phyloP scores from a whole-genome alignment of 2,888 invertebrate genomes.

The Gisinianus flammeolus region DNA sequence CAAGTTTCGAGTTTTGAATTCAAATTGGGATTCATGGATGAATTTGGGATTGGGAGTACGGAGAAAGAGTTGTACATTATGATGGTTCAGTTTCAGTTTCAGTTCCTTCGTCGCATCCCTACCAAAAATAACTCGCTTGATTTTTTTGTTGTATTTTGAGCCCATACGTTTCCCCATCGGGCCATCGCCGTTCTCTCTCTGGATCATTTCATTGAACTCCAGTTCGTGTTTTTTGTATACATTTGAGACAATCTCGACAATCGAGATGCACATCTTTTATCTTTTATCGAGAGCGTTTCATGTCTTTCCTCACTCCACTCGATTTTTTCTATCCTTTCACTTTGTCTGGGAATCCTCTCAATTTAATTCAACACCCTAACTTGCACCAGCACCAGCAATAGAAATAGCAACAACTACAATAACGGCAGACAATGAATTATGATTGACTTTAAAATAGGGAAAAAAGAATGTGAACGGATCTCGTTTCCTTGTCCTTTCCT shows the following conservation, averaged over 20 bases:
- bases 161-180: background rate
- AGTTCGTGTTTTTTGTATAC: background rate
- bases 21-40: too few species aligned
- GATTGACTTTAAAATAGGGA: too few species aligned
- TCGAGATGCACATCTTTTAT: background rate
- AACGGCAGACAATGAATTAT: too few species aligned
- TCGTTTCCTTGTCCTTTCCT: too few species aligned
- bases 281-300: background rate
- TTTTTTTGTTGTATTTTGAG: background rate
- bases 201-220: conserved; percentile 12
- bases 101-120: background rate
- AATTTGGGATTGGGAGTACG: too few species aligned
- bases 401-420: too few species aligned
- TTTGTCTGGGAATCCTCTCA: background rate
- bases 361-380: background rate
- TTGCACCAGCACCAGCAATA: too few species aligned
- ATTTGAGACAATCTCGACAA: too few species aligned
- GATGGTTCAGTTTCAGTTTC: background rate
- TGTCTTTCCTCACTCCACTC: background rate
- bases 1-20: background rate
- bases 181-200: too few species aligned
- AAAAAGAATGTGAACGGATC: too few species aligned
- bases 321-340: background rate
- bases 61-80: background rate
- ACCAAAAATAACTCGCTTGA: conserved; percentile 5